phyloP scores from a whole-genome alignment of 2,888 invertebrate genomes.

The Molorchus minor region DNA sequence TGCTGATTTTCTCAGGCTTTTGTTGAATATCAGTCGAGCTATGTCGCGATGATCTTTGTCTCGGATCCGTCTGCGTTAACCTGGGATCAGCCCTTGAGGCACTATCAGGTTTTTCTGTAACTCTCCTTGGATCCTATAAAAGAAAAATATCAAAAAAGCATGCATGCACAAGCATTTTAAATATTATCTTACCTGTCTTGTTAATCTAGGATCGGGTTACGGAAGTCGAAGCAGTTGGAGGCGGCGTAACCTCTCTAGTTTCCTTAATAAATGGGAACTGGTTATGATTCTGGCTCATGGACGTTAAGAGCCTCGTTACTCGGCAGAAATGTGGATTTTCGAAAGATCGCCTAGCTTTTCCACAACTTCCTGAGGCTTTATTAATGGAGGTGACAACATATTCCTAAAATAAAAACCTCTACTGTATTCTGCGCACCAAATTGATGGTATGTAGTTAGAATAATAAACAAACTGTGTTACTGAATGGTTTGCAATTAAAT shows the following conservation, averaged over 20 bases:
- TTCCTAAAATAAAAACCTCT: constrained; percentile 5
- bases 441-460: no score
- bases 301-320: constrained; percentile 74
- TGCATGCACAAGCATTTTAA: not conserved
- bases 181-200: constrained; percentile 38
- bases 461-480: no score
- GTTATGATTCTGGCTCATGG: constrained; percentile 60
- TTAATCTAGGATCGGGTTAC: constrained; percentile 35
- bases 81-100: constrained; percentile 37
- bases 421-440: not conserved
- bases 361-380: constrained; percentile 68
- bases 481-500: not conserved
- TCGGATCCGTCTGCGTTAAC: constrained; percentile 33
- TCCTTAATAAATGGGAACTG: constrained; percentile 28
- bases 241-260: constrained; percentile 4
- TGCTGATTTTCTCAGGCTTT: constrained; percentile 64
- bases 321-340: constrained; percentile 77
- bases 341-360: constrained; percentile 76
- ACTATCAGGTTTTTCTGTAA: constrained; percentile 28
- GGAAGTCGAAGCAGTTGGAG: constrained; percentile 7
- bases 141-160: not conserved
- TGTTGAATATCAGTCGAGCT: constrained; percentile 45
- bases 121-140: constrained; percentile 35
- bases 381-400: constrained; percentile 51
- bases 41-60: constrained; percentile 44